phyloP scores from a whole-genome alignment of 2,797 vertebrate genomes.

The Pteropus rufus region DNA sequence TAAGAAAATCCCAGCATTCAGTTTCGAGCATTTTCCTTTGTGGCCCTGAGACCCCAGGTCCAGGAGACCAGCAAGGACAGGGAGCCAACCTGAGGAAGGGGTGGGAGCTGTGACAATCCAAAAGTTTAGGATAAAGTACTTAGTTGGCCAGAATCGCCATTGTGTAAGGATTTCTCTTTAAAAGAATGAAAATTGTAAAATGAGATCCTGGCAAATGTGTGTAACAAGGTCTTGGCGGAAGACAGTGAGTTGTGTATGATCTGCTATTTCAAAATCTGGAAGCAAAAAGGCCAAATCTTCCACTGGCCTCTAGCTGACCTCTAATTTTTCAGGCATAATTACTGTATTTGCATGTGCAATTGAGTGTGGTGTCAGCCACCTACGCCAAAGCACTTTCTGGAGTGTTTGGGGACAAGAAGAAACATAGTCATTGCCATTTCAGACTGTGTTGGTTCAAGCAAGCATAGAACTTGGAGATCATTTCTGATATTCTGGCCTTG shows the following conservation, averaged over 20 bases:
- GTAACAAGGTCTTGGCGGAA: constrained; percentile 49
- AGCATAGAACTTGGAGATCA: not conserved
- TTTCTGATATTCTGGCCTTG: not conserved
- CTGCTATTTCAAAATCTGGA: constrained; percentile 72
- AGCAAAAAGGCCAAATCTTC: constrained; percentile 49
- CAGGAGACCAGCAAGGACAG: not conserved
- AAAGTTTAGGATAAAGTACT: constrained; percentile 34
- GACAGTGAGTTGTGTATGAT: constrained; percentile 62
- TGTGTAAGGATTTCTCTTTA: constrained; percentile 76
- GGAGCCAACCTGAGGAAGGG: not conserved
- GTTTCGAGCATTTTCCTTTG: not conserved
- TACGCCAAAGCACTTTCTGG: not conserved
- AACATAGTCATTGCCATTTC: not conserved
- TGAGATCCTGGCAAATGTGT: constrained; percentile 53
- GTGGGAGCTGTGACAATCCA: not conserved
- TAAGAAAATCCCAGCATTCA: constrained; percentile 36
- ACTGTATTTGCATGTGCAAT: constrained; percentile 43
- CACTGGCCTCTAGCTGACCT: constrained; percentile 58
- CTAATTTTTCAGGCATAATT: constrained; percentile 34
- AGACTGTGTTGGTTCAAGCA: not conserved
- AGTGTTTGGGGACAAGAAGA: not conserved
- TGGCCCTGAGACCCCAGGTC: constrained; percentile 13
- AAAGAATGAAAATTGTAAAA: constrained; percentile 74
- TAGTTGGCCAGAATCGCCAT: constrained; percentile 68
- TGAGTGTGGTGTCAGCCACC: constrained; percentile 39